Percentiles rank a stretch among this genome's conserved stretches.
phyloP scores from a whole-genome alignment of 2,797 vertebrate genomes.

The Coilia nasus region DNA sequence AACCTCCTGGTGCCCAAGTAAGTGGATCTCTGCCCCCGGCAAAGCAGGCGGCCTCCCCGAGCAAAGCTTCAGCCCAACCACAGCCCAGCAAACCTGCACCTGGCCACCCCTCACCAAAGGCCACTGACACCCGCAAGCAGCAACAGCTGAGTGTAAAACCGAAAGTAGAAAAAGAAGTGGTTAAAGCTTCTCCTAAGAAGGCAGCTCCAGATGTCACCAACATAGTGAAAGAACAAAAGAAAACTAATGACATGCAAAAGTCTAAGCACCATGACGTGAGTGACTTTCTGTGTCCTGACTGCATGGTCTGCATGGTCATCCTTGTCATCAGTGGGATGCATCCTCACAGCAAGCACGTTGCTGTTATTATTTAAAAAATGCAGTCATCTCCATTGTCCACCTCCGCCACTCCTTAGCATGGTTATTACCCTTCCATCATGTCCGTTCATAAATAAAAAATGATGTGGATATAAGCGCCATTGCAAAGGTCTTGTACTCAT shows the following conservation, averaged over 20 bases:
- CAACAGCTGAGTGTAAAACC: slow-evolving; percentile 65
- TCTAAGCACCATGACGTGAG: slow-evolving; percentile 91
- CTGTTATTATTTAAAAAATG: neutral
- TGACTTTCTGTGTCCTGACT: slow-evolving; percentile 72
- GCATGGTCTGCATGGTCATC: slow-evolving; percentile 63
- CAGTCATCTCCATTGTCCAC: neutral
- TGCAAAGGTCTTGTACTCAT: neutral
- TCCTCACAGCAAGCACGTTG: neutral
- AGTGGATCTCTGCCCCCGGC: slow-evolving; percentile 80
- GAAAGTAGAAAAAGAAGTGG: slow-evolving; percentile 75
- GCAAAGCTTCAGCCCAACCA: slow-evolving; percentile 68
- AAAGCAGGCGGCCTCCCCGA: slow-evolving; percentile 80
- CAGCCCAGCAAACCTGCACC: slow-evolving; percentile 70
- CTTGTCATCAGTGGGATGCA: slow-evolving; percentile 17
- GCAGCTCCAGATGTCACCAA: slow-evolving; percentile 69
- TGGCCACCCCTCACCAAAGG: slow-evolving; percentile 60
- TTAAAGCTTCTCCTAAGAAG: slow-evolving; percentile 78
- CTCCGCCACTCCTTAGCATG: neutral
- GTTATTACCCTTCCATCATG: neutral
- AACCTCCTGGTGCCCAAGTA: slow-evolving; percentile 77
- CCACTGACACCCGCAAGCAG: slow-evolving; percentile 76
- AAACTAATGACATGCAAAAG: slow-evolving; percentile 78
- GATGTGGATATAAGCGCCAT: neutral
- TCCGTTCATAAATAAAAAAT: neutral
- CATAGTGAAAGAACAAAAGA: slow-evolving; percentile 76